Conservation (phyloP, 2,888 invertebrate species). For the Spodoptera littoralis region DNA sequence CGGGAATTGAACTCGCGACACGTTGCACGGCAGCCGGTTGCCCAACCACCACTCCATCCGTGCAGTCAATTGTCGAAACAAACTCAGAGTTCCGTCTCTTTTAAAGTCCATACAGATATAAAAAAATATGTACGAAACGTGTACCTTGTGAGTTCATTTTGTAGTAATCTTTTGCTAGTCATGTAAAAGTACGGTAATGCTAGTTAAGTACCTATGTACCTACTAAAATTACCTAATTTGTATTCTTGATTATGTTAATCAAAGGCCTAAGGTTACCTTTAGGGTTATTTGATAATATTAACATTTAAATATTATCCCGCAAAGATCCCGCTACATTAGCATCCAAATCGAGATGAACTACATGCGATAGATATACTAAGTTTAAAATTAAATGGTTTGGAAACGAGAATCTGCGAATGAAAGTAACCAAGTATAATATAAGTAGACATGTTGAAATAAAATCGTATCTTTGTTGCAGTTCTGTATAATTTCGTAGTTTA, state of each 20-base stretch:
- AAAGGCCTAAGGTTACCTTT: not conserved
- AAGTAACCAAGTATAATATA: slow-evolving; percentile 7
- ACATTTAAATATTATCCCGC: slow-evolving; percentile 20
- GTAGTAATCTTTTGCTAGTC: too few species aligned
- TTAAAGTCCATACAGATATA: too few species aligned
- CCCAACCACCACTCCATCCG: too few species aligned
- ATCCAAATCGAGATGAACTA: slow-evolving; percentile 27
- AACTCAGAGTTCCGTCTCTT: too few species aligned
- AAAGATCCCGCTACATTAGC: slow-evolving; percentile 19
- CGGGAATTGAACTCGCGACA: too few species aligned
- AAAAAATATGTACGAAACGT: too few species aligned
- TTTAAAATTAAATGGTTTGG: slow-evolving; percentile 29
- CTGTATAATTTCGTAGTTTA: slow-evolving; percentile 27
- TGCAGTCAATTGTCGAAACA: too few species aligned
- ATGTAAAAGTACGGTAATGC: too few species aligned
- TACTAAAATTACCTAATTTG: not conserved
- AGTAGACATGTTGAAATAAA: slow-evolving; percentile 8
- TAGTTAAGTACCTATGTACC: too few species aligned
- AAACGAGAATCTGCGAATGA: slow-evolving; percentile 26
- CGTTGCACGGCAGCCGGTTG: too few species aligned
- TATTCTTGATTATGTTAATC: not conserved
- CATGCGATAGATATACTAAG: slow-evolving; percentile 19
- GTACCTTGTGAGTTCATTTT: too few species aligned
- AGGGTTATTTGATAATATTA: slow-evolving; percentile 8
- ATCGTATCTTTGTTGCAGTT: slow-evolving; percentile 1